These are phyloP conservation scores for Polydesmus complanatus DNA, from an alignment of 2,888 invertebrate species.

Conservation along the genomic window DNA sequence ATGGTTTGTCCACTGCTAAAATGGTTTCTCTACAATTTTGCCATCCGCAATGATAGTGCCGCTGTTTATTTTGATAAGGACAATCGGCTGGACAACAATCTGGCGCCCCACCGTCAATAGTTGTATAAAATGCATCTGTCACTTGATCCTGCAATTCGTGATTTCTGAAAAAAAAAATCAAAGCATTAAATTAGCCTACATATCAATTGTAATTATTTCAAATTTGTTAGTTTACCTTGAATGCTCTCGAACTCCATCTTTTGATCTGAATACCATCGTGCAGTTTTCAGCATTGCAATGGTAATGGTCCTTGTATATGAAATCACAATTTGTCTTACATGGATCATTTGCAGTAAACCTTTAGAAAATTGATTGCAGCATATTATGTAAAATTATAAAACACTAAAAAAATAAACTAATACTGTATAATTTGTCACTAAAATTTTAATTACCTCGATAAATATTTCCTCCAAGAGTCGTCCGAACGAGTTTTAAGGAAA, in stretches of 20 bases:
- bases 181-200: conserved; percentile 10
- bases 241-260: conserved; percentile 64
- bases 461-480: conserved; percentile 45
- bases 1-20: conserved; percentile 60
- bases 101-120: conserved; percentile 43
- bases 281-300: conserved; percentile 70
- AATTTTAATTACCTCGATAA: conserved; percentile 35
- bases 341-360: conserved; percentile 37
- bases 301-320: conserved; percentile 65
- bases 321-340: conserved; percentile 41
- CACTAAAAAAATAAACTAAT: conserved; percentile 7
- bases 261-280: conserved; percentile 48
- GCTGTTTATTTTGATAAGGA: conserved; percentile 56
- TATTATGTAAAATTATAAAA: conserved; percentile 2
- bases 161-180: conserved; percentile 35
- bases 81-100: conserved; percentile 49
- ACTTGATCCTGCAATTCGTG: conserved; percentile 80
- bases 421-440: neutral
- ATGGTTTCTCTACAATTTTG: conserved; percentile 64
- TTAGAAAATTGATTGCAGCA: neutral
- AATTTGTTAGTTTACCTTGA: conserved; percentile 39
- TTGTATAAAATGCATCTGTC: conserved; percentile 57
- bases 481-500: conserved; percentile 28
- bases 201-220: neutral
- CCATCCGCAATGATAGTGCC: conserved; percentile 83